Base-by-base conservation (phyloP, 2,797 vertebrate genomes). In the Phaenicophaeus curvirostris region DNA sequence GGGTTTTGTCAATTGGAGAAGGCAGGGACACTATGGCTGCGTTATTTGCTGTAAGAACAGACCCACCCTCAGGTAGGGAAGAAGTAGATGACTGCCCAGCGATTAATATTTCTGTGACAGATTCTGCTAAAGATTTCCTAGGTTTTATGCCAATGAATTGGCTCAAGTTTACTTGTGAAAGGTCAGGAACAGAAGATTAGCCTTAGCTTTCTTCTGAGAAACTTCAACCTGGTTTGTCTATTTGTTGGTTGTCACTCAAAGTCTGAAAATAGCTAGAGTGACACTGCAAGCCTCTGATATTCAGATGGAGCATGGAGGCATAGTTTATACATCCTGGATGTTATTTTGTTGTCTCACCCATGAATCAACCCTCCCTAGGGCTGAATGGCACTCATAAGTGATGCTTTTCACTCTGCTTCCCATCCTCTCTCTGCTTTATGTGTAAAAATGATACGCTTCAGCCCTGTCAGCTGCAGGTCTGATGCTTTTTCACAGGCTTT, bases 391-490 rank as follows among this genome's bases (percentile, higher is more conserved):
- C 37, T 55, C 23, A 3, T 15, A 88, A 85, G 48, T 2, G 6
- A 50, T 55, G 53, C 12, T 77, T 17, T 46, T 69, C 61, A 76
- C 37, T 71, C 58, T 63, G 54, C 55, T 77, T 86, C 50, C 51
- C 76, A 44, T 37, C 42, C 50, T 87, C 50, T 69, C 35, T 57
- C 53, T 89, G 27, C 44, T 87, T 57, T 65, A 23, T 25, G n/a
- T 65, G 24, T 46, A 42, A 62, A 93, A 63, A 80, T 89, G 54
- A 51, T 65, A 2, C 21, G 55, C 61, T 89, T 82, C 61, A 83
- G 51, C 44, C 62, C 93, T 21, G 58, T 83, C 77, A 86, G 66
- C 93, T 90, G 77, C 62, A 86, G 81, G 87, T 25, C 84, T 87
- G 85, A n/a, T 88, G 78, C 46, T 81, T 78, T 85, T 55, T 54